phyloP scores from a whole-genome alignment of 2,113 vertebrate genomes.

The Phalacrocorax pelagicus region DNA sequence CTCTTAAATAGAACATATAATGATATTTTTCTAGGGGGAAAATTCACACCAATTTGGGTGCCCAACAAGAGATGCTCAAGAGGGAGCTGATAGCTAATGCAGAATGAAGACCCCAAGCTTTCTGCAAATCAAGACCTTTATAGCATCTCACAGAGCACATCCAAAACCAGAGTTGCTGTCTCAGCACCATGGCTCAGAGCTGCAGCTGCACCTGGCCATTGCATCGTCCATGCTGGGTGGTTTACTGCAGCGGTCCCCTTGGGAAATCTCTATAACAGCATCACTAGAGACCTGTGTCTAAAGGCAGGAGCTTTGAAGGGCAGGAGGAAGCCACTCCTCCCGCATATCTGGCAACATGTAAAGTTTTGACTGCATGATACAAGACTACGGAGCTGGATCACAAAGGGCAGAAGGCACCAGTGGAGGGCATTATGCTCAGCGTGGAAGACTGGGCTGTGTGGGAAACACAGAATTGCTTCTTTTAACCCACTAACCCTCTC shows the following conservation, averaged over 20 bases:
- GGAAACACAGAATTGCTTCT: neutral
- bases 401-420: neutral
- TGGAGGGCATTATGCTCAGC: neutral
- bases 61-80: neutral
- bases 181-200: neutral
- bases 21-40: neutral
- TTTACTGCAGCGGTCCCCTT: neutral
- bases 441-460: neutral
- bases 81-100: neutral
- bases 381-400: fast-evolving
- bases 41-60: neutral
- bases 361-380: neutral
- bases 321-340: neutral
- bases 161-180: neutral
- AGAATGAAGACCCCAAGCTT: neutral
- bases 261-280: neutral
- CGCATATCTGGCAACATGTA: neutral
- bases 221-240: fast-evolving
- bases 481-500: neutral
- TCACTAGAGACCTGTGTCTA: neutral
- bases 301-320: neutral
- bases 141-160: neutral
- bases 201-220: neutral
- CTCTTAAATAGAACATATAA: neutral
- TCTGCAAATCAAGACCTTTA: neutral